A percentile compares a stretch with the other conserved stretches of the same genome.
Conservation (phyloP, 2,888 invertebrate species). For the Ctenicera cuprea region DNA sequence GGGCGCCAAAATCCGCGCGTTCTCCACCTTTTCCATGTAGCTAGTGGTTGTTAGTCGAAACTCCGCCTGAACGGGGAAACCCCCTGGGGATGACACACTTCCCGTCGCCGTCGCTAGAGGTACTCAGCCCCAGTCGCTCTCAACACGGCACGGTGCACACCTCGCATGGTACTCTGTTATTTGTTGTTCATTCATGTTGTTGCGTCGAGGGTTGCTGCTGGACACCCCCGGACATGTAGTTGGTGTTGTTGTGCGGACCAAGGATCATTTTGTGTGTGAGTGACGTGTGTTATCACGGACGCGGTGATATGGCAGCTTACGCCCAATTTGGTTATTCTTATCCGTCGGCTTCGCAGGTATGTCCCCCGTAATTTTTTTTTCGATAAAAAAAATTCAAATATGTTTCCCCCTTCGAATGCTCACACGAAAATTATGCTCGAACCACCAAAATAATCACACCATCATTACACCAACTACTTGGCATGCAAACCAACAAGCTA, state of each 20-base stretch:
- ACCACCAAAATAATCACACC: no score
- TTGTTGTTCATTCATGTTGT: slow-evolving; percentile 62
- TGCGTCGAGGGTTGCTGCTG: slow-evolving; percentile 60
- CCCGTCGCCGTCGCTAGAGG: slow-evolving; percentile 66
- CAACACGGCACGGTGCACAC: slow-evolving; percentile 68
- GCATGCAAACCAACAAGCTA: slow-evolving; percentile 33
- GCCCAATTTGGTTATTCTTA: slow-evolving; percentile 95
- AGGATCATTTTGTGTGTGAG: slow-evolving; percentile 62
- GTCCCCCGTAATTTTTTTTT: slow-evolving; percentile 66
- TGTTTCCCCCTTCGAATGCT: no score
- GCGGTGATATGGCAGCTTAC: slow-evolving; percentile 83
- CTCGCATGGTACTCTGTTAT: slow-evolving; percentile 62
- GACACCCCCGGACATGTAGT: slow-evolving; percentile 61
- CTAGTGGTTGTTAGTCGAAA: slow-evolving; percentile 62
- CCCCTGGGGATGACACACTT: slow-evolving; percentile 64
- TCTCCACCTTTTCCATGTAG: slow-evolving; percentile 68
- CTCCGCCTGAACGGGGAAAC: slow-evolving; percentile 64
- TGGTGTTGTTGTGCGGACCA: slow-evolving; percentile 61
- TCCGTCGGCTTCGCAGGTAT: slow-evolving; percentile 94
- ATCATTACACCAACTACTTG: not conserved
- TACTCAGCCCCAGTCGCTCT: slow-evolving; percentile 69
- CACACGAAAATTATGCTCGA: no score
- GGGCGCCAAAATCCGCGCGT: slow-evolving; percentile 48
- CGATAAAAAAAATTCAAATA: not conserved
- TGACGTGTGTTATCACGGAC: slow-evolving; percentile 48